Percentiles rank a stretch among this genome's conserved stretches.
Conservation (phyloP, 2,888 invertebrate species). For the Subacronicta megacephala region DNA sequence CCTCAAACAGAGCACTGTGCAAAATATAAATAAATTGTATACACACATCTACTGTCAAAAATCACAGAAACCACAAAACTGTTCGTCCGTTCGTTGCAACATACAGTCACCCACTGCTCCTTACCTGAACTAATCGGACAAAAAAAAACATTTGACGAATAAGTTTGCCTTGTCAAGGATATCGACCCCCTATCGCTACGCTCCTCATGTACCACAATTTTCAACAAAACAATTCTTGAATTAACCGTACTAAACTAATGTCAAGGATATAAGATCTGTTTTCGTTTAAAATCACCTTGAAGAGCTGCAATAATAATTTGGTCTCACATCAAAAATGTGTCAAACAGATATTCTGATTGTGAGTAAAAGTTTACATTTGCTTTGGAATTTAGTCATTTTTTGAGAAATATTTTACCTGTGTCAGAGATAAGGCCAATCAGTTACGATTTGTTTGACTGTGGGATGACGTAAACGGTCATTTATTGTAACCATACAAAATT, state of each 20-base stretch:
- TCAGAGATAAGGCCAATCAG: constrained; percentile 82
- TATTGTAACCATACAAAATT: constrained; percentile 53
- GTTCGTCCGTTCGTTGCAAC: constrained; percentile 64
- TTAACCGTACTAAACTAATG: constrained; percentile 13
- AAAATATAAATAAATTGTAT: constrained; percentile 22
- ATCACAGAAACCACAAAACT: constrained; percentile 58
- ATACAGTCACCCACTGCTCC: constrained; percentile 70
- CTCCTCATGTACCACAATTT: constrained; percentile 55
- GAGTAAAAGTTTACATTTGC: constrained; percentile 35
- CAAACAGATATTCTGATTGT: constrained; percentile 47
- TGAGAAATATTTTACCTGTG: constrained; percentile 79
- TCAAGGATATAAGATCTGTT: constrained; percentile 16
- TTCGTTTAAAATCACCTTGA: constrained; percentile 12
- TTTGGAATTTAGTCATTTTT: constrained; percentile 74
- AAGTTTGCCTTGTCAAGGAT: constrained; percentile 77
- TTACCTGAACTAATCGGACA: constrained; percentile 79
- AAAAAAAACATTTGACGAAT: constrained; percentile 84
- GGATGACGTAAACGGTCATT: constrained; percentile 70
- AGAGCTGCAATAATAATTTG: constrained; percentile 15
- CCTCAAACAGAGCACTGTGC: constrained; percentile 21
- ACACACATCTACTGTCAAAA: constrained; percentile 37
- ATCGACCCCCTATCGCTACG: constrained; percentile 75
- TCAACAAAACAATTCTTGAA: constrained; percentile 20
- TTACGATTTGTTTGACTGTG: constrained; percentile 80
- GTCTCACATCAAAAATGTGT: constrained; percentile 44